phyloP scores from a whole-genome alignment of 2,797 vertebrate species.

The Melanotaenia pygmaea region DNA sequence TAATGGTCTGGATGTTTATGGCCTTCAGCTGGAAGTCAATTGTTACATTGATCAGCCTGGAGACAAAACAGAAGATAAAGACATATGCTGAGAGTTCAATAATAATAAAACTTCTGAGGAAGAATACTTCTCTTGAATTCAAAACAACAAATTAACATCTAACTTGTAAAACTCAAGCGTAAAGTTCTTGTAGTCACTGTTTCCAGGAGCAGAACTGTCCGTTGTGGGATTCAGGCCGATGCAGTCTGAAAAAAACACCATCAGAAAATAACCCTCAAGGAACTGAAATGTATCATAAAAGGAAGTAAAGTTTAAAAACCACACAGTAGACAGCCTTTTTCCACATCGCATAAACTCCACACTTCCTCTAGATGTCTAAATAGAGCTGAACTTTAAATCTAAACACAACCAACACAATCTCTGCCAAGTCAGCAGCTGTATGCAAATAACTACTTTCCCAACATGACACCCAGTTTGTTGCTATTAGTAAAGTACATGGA shows the following conservation, averaged over 20 bases:
- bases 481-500: not conserved
- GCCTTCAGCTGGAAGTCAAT: constrained; percentile 93
- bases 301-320: constrained; percentile 22
- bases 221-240: constrained; percentile 83
- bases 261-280: constrained; percentile 36
- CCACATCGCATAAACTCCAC: constrained; percentile 37
- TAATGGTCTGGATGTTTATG: constrained; percentile 94
- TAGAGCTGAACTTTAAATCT: not conserved
- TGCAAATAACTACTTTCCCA: constrained; percentile 45
- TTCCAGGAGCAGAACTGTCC: constrained; percentile 32
- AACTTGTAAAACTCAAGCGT: constrained; percentile 93
- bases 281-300: constrained; percentile 28
- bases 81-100: not conserved
- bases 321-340: constrained; percentile 13
- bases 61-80: not conserved
- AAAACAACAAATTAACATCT: constrained; percentile 23
- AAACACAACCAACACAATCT: no score
- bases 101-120: not conserved
- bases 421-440: constrained; percentile 35
- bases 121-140: not conserved
- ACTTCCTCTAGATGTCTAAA: constrained; percentile 37
- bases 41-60: constrained; percentile 91
- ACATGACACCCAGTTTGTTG: not conserved
- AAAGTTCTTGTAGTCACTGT: constrained; percentile 86
- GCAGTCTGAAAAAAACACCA: constrained; percentile 81